Percentiles rank a stretch among this genome's conserved stretches.
phyloP scores from a whole-genome alignment of 2,888 invertebrate genomes.

The Coelinius sp. region DNA sequence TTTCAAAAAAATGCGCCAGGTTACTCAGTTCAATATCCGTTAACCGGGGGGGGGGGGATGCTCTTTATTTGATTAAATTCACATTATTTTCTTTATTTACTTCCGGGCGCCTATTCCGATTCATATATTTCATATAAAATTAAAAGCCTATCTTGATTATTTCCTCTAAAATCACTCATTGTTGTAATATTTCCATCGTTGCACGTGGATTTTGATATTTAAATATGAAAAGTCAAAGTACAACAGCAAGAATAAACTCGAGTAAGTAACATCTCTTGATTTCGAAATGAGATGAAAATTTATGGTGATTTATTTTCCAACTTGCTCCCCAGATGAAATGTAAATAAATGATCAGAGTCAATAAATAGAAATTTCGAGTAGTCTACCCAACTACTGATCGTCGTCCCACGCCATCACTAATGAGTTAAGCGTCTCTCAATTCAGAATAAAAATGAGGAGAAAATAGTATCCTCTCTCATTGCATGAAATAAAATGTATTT shows the following conservation, averaged over 20 bases:
- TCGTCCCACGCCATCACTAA: background rate
- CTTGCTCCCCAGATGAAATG: background rate
- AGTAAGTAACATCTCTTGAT: background rate
- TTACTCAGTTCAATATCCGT: background rate
- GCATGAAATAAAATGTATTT: background rate
- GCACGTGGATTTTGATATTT: no score
- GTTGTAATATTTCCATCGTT: no score
- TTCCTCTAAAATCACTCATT: no score
- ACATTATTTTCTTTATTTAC: background rate
- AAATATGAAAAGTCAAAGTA: background rate
- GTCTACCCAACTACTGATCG: background rate
- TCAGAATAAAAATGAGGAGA: background rate
- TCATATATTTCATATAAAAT: no score
- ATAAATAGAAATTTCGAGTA: background rate
- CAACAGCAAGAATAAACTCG: background rate
- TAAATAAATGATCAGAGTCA: background rate
- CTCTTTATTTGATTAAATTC: background rate
- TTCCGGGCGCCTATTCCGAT: background rate
- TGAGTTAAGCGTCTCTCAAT: background rate
- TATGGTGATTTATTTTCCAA: background rate
- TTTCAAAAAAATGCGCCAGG: background rate
- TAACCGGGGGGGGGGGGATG: background rate
- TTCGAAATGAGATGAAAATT: background rate
- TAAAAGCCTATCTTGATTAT: no score
- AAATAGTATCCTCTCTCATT: background rate